Percentiles rank a stretch among this genome's conserved stretches.
These are phyloP conservation scores for Macroglossus sobrinus DNA, from an alignment of 2,113 vertebrate genomes.

Conservation along the genomic window DNA sequence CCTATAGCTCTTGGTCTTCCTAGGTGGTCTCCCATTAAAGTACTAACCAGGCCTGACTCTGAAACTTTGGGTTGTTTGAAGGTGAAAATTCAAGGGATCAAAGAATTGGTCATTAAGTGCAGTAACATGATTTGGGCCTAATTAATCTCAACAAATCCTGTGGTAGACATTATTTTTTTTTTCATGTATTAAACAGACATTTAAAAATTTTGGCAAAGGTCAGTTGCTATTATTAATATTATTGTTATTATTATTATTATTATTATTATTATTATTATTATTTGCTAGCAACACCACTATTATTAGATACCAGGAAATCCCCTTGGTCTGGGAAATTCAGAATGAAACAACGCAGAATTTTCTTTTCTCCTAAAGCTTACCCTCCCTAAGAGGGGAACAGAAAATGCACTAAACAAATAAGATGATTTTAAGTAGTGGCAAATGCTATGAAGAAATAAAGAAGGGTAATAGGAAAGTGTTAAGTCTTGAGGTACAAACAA, in stretches of 20 bases:
- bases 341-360: not conserved
- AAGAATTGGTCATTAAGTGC: not conserved
- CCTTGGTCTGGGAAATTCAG: not conserved
- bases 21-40: too few species aligned
- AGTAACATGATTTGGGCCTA: not conserved
- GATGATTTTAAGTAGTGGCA: not conserved
- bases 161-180: not conserved
- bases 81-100: not conserved
- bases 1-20: too few species aligned
- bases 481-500: not conserved
- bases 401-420: not conserved
- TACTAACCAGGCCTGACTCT: too few species aligned
- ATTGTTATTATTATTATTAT: not conserved
- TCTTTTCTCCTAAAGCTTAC: not conserved
- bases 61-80: not conserved
- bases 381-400: not conserved
- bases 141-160: not conserved
- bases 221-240: not conserved
- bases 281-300: not conserved
- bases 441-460: not conserved
- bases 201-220: not conserved
- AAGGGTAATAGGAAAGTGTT: not conserved
- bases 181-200: not conserved
- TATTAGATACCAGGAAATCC: not conserved
- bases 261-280: not conserved